Evolutionary conservation across 2,797 vertebrate genomes (phyloP), one percentile per base, ranked within the genome.

Genomic region (Parotocinclus haroldoi): DNA sequence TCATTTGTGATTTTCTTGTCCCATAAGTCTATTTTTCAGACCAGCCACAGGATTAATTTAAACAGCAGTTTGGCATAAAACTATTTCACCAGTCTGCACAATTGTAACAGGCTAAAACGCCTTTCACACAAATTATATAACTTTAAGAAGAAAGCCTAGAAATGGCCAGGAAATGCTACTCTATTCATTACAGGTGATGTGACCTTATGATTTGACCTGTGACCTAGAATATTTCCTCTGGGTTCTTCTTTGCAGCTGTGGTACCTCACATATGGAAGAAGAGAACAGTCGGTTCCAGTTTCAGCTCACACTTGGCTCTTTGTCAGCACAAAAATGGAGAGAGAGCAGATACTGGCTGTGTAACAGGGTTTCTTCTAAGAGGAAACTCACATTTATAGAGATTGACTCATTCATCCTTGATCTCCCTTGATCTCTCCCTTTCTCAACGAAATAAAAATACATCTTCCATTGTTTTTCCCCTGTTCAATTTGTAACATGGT

Each of bases 321-420:
- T 63, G 19, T 16, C 40, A 50, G 62, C 44, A 40, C 56, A 63
- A 71, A 66, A 64, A 68, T 55, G 19, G 50, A 65, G 55, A 42
- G 68, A 69, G 10, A 48, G 71, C 60, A 36, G 69, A 64, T 54
- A 9, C 44, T 51, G 38, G 44, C 19, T 50, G 10, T 44, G 54
- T 59, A 60, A 63, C 66, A 9, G 60, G 74, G 56, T 69, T 76
- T 76, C 75, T 77, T 72, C 65, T 36, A 52, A 59, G 36, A 81
- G 67, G 57, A 51, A 68, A 59, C 61, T 5, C 27, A 27, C 27
- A 27, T 27, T 27, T 27, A 74, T 70, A 76, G 84, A 65, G 53
- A 37, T 70, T 81, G 82, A 68, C 39, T 80, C 58, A 38, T 74
- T 67, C 19, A 17, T 42, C 63, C 40, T 65, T 63, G 10, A 36